These are phyloP conservation scores for Malthinus flaveolus DNA, from an alignment of 2,888 invertebrate genomes.

Conservation along the genomic window DNA sequence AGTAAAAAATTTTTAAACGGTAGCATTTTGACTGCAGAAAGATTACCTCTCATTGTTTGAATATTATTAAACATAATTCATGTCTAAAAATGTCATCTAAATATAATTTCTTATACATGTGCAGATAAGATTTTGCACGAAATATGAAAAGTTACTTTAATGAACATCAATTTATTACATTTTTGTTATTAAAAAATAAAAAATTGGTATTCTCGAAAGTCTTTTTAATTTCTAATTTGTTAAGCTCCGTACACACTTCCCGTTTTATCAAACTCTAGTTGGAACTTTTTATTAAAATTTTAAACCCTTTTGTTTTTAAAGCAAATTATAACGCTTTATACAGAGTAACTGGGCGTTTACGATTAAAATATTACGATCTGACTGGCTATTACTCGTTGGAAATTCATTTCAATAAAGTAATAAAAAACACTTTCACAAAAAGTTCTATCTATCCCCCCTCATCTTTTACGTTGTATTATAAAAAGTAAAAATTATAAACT, in stretches of 20 bases:
- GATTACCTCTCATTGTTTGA: conserved; percentile 1
- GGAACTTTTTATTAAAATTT: background rate
- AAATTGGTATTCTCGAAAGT: background rate
- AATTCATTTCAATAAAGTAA: no score
- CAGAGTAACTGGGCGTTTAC: no score
- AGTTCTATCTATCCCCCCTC: no score
- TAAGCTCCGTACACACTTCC: background rate
- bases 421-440: no score
- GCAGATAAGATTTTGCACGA: conserved; percentile 11
- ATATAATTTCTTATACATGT: conserved; percentile 6
- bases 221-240: background rate
- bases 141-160: conserved; percentile 13
- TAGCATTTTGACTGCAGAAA: conserved; percentile 1
- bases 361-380: no score
- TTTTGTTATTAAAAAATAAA: conserved; percentile 1
- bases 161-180: conserved; percentile 9
- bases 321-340: background rate
- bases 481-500: no score
- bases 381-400: no score
- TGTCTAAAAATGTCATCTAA: conserved; percentile 2
- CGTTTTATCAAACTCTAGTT: background rate
- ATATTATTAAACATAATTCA: conserved; percentile 1
- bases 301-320: background rate
- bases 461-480: no score
- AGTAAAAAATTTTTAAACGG: background rate